phyloP scores from a whole-genome alignment of 2,113 vertebrate species.

The Tragelaphus strepsiceros region DNA sequence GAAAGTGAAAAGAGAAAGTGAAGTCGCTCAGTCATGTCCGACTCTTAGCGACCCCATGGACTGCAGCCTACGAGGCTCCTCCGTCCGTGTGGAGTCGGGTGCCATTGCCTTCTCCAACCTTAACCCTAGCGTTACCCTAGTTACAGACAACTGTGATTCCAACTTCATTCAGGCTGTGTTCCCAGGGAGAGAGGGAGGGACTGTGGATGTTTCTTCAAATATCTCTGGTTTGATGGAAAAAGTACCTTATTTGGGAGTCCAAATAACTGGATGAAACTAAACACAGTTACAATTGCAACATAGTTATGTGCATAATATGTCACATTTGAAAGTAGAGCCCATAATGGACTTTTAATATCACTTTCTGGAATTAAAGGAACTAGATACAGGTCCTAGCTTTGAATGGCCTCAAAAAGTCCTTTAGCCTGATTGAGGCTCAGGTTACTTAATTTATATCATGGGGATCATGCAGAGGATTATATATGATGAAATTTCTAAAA shows the following conservation, averaged over 20 bases:
- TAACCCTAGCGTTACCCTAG: neutral
- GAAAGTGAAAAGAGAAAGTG: too few relatives aligned
- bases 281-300: constrained; percentile 59
- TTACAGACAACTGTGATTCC: neutral
- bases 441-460: neutral
- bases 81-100: too few relatives aligned
- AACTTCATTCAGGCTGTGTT: neutral
- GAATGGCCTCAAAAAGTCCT: neutral
- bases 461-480: neutral
- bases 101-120: neutral
- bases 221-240: neutral
- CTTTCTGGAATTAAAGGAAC: neutral
- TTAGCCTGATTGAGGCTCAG: neutral
- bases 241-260: neutral
- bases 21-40: too few relatives aligned
- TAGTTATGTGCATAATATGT: neutral
- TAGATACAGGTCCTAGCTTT: neutral
- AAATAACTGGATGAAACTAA: neutral
- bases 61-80: too few relatives aligned
- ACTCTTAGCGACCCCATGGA: too few relatives aligned
- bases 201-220: neutral
- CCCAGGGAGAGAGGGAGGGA: neutral
- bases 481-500: neutral
- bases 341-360: neutral
- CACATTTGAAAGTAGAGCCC: constrained; percentile 27